These are phyloP conservation scores for Zenarchopterus dispar DNA, from an alignment of 2,797 vertebrate species.

Conservation along the genomic window DNA sequence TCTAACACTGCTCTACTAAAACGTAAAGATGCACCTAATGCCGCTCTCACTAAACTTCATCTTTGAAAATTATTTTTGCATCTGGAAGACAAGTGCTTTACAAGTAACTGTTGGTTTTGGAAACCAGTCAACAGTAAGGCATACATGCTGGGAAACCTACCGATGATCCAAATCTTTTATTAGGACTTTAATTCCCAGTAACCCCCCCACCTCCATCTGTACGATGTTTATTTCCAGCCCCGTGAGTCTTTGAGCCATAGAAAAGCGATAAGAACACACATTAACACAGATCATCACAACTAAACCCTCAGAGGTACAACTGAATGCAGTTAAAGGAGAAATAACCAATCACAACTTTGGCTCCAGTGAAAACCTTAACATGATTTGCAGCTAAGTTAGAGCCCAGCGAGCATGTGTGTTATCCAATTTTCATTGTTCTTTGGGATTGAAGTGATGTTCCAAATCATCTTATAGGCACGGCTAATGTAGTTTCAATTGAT, in stretches of 20 bases:
- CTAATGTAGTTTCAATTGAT: conserved; percentile 95
- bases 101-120: conserved; percentile 9
- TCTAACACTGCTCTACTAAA: conserved; percentile 8
- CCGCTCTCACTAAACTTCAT: conserved; percentile 25
- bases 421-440: conserved; percentile 93
- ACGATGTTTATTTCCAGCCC: conserved; percentile 55
- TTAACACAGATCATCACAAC: conserved; percentile 80
- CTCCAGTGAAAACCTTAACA: conserved; percentile 86
- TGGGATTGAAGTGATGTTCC: conserved; percentile 90
- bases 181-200: conserved; percentile 56
- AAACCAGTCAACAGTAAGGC: conserved; percentile 9
- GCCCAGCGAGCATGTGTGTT: conserved; percentile 85
- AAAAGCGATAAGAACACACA: conserved; percentile 74
- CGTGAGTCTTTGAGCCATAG: conserved; percentile 73
- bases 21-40: conserved; percentile 16
- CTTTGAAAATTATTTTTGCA: conserved; percentile 13
- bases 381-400: conserved; percentile 85
- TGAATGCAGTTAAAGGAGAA: conserved; percentile 83
- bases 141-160: conserved; percentile 25
- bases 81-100: neutral
- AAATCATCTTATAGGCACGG: conserved; percentile 92
- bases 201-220: conserved; percentile 16
- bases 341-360: conserved; percentile 86
- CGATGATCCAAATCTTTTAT: conserved; percentile 48
- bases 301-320: conserved; percentile 79